These are phyloP conservation scores for Lasioglossum vierecki DNA, from an alignment of 2,888 invertebrate species.

Conservation along the genomic window DNA sequence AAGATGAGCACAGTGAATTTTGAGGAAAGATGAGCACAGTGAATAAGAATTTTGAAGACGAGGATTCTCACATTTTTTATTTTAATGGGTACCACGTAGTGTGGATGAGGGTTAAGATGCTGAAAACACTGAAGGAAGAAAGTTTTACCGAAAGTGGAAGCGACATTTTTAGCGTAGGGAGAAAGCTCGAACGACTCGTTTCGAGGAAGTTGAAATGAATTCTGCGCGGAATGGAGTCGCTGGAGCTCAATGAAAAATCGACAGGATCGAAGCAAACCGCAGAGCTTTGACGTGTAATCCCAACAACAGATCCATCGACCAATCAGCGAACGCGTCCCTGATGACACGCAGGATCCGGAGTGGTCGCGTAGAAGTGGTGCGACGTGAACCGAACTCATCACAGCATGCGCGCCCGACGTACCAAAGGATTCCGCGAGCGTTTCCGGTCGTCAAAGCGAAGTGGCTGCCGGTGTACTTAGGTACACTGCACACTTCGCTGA, in stretches of 20 bases:
- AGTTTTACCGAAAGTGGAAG: too few species aligned
- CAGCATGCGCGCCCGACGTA: conserved; percentile 28
- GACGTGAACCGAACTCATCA: conserved; percentile 2
- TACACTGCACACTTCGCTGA: conserved; percentile 61
- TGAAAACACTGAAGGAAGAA: too few species aligned
- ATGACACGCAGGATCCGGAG: background rate
- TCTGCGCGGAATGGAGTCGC: background rate
- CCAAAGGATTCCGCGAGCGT: conserved; percentile 49
- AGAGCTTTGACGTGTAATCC: background rate
- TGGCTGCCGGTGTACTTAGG: conserved; percentile 51
- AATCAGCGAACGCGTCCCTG: background rate
- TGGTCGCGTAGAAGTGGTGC: background rate
- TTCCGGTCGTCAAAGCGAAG: conserved; percentile 64
- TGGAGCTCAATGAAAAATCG: background rate
- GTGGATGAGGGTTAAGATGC: too few species aligned
- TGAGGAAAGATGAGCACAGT: too few species aligned
- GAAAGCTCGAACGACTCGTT: background rate
- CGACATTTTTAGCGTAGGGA: too few species aligned
- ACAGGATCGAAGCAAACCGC: background rate
- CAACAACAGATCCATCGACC: background rate
- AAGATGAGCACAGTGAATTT: too few species aligned
- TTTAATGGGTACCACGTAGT: too few species aligned
- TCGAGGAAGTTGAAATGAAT: background rate
- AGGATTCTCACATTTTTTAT: background rate
- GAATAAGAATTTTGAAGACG: background rate